Percentiles rank a stretch among this genome's conserved stretches.
phyloP scores from a whole-genome alignment of 2,888 invertebrate species.

The Rugalucina vietnamica region DNA sequence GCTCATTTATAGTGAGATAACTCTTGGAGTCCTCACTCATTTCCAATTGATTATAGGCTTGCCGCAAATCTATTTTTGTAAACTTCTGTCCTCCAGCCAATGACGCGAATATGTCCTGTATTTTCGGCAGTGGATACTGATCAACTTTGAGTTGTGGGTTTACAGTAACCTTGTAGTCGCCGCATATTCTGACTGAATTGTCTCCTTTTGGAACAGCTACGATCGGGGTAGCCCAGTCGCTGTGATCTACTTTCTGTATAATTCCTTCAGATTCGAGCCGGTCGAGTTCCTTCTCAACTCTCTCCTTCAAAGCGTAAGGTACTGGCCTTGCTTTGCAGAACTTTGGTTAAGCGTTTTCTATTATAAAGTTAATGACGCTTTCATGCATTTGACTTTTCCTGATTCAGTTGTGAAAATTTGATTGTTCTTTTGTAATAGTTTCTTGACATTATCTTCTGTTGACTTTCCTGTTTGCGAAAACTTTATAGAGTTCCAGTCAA shows the following conservation, averaged over 20 bases:
- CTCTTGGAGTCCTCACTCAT: no score
- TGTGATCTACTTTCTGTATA: conserved; percentile 22
- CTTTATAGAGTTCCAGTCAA: conserved; percentile 7
- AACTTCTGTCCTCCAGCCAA: no score
- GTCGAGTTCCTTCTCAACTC: conserved; percentile 27
- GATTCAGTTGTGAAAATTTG: background rate
- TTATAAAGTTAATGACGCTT: conserved; percentile 12
- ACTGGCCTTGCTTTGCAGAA: conserved; percentile 28
- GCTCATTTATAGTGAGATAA: no score
- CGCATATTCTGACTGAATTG: conserved; percentile 54
- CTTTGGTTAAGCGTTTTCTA: conserved; percentile 15
- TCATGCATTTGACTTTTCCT: conserved; percentile 8
- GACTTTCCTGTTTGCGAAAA: background rate
- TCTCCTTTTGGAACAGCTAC: conserved; percentile 34
- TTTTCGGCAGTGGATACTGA: no score
- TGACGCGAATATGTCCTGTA: no score
- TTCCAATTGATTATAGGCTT: no score
- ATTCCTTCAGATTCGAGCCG: conserved; percentile 30
- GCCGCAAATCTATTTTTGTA: no score
- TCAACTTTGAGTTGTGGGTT: no score
- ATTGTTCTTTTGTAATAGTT: background rate
- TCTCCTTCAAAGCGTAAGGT: conserved; percentile 16
- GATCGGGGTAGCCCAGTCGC: conserved; percentile 45
- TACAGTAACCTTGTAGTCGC: conserved; percentile 60
- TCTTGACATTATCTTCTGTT: background rate